Percentiles rank a stretch among this genome's conserved stretches.
phyloP scores from a whole-genome alignment of 2,888 invertebrate genomes.

The Morinoia aosen region DNA sequence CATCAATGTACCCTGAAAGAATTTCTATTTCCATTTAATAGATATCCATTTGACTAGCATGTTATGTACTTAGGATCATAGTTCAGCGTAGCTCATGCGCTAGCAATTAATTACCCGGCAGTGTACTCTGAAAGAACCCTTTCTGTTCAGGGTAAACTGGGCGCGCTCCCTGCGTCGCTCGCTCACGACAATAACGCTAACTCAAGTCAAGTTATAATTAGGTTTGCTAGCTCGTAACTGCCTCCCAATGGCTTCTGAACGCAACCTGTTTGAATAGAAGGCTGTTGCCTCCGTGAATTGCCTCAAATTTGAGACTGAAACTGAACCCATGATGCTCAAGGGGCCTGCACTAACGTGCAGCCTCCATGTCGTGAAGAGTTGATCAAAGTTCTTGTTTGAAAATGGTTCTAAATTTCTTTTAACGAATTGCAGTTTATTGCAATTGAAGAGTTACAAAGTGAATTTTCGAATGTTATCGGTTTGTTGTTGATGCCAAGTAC shows the following conservation, averaged over 20 bases:
- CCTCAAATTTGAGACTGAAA: background rate
- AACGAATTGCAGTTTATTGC: no score
- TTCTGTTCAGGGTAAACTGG: background rate
- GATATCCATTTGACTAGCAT: no score
- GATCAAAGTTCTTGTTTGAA: background rate
- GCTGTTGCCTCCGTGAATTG: slow-evolving; percentile 31
- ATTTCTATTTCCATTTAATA: no score
- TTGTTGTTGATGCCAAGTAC: no score
- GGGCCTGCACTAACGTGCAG: background rate
- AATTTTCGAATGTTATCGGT: no score
- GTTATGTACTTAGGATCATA: no score
- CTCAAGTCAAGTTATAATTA: slow-evolving; percentile 51
- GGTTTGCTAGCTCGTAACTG: slow-evolving; percentile 32
- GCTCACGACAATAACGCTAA: slow-evolving; percentile 9
- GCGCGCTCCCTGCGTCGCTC: background rate
- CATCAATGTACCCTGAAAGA: no score
- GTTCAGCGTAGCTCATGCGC: no score
- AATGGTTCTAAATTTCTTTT: background rate
- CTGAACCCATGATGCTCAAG: background rate
- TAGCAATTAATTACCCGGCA: no score
- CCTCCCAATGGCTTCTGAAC: slow-evolving; percentile 44
- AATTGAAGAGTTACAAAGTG: no score
- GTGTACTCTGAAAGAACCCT: background rate
- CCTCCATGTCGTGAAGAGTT: background rate
- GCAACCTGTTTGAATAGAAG: slow-evolving; percentile 47